Base-by-base conservation (phyloP, 2,113 vertebrate species). In the Origma solitaria region DNA sequence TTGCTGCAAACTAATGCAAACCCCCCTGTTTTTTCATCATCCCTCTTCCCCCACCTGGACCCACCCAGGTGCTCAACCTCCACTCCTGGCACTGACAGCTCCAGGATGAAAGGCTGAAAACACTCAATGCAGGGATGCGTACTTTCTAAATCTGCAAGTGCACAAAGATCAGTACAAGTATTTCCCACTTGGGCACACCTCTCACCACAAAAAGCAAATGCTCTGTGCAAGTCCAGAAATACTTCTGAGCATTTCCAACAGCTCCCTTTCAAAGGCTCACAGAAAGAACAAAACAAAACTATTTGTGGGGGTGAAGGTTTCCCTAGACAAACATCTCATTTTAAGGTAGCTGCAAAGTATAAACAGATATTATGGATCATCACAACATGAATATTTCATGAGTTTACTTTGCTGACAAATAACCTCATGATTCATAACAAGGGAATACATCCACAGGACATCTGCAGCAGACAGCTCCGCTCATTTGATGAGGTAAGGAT, bases 381-480 rank as follows among this genome's bases (percentile, higher is more conserved):
- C 50, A 65, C 7, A 2, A 73, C 66, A 81, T 75, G 19, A 86
- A 40, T 93, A 88, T 92, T 80, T 93, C 13, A 94, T 69, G 44
- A 77, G 58, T 82, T 85, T 80, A 79, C 81, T 79, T 53, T 33
- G 10, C 79, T 91, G 82, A 91, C 78, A 94, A 95, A 93, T 80
- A 81, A 81, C 75, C 90, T 88, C 58, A 54, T 88, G 80, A 87
- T 86, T 91, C 64, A 70, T 70, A 90, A 90, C 53, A 78, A 53
- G 72, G 50, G 80, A 85, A 93, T 68, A 94, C 78, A 80, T 62
- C 70, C 84, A 94, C 31, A 42, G 56, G 53, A 87, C 87, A 95
- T 75, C 82, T 90, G 84, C 76, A 92, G 56, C 72, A 91, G 72
- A 45, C 35, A 82, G 75, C 37, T 91, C 47, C 64, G 86, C 61